Evolutionary conservation across 2,797 vertebrate genomes (phyloP).

Genomic region (Micrastur ruficollis): DNA sequence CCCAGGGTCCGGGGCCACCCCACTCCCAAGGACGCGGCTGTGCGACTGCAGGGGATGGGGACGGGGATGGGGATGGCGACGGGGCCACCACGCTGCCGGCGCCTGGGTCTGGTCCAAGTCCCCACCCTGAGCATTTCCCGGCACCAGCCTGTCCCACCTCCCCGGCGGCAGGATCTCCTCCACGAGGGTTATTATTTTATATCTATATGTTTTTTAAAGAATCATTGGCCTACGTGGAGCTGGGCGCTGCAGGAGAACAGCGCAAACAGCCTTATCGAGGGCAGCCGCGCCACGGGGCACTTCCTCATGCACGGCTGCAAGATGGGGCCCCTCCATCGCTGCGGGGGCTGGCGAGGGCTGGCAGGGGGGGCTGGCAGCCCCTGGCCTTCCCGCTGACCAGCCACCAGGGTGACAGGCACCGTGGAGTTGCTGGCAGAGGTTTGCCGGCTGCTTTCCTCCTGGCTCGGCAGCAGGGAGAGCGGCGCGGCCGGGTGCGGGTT

Average conservation of each 20-base stretch:
- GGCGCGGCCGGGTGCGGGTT: fast-evolving
- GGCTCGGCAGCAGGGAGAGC: fast-evolving
- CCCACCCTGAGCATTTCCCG: neutral
- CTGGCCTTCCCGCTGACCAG: neutral
- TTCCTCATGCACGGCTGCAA: neutral
- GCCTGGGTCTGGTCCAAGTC: neutral
- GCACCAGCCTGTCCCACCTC: neutral
- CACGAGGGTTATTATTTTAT: neutral
- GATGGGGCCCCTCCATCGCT: neutral
- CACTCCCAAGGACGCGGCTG: neutral
- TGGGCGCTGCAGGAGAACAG: neutral
- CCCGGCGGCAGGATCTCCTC: neutral
- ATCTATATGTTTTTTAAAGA: neutral
- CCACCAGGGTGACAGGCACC: neutral
- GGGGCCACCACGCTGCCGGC: fast-evolving
- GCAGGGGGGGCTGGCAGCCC: neutral
- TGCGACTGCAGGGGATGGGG: neutral
- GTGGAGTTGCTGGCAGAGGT: fast-evolving
- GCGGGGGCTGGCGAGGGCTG: neutral
- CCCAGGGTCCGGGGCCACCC: too few species aligned
- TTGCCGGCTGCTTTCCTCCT: neutral
- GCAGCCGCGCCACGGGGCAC: neutral
- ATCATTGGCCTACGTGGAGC: slow-evolving; percentile 16
- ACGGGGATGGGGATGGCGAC: neutral
- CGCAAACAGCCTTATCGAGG: slow-evolving; percentile 41